These are phyloP conservation scores for Magallana nippona DNA, from an alignment of 2,888 invertebrate species.

Conservation along the genomic window DNA sequence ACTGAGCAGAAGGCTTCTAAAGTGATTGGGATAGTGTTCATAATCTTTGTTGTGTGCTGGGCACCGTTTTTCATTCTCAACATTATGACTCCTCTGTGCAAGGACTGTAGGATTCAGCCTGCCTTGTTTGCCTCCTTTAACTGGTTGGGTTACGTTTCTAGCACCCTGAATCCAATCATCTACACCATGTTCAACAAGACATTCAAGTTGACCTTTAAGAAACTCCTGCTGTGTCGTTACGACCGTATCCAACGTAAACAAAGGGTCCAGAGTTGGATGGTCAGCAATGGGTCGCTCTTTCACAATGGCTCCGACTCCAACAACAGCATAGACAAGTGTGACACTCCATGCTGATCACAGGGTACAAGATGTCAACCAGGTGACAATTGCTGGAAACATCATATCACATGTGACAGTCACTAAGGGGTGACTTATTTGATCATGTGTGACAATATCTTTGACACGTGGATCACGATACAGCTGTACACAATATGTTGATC, in stretches of 20 bases:
- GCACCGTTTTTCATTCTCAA: constrained; percentile 79
- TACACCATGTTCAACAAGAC: constrained; percentile 80
- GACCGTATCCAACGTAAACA: constrained; percentile 64
- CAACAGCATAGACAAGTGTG: constrained; percentile 47
- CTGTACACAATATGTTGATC: too few relatives aligned
- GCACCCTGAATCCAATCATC: constrained; percentile 79
- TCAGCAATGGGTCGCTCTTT: constrained; percentile 44
- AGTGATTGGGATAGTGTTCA: constrained; percentile 82
- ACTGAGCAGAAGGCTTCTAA: constrained; percentile 98
- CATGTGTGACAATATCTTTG: too few relatives aligned
- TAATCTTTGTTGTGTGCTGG: constrained; percentile 79
- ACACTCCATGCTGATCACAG: constrained; percentile 43
- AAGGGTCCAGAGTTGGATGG: constrained; percentile 56
- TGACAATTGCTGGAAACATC: too few relatives aligned
- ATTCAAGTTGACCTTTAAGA: constrained; percentile 77
- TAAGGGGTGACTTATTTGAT: too few relatives aligned
- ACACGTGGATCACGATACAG: too few relatives aligned
- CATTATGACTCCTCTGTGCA: constrained; percentile 83
- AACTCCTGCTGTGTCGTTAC: constrained; percentile 74
- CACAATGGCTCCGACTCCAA: constrained; percentile 45
- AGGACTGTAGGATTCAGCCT: constrained; percentile 85
- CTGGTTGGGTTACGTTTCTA: constrained; percentile 79
- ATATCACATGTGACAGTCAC: too few relatives aligned
- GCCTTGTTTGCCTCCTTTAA: constrained; percentile 76
- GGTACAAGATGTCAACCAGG: too few relatives aligned